Percentiles rank a stretch among this genome's conserved stretches.
These are phyloP conservation scores for Aphidoletes aphidimyza DNA, from an alignment of 2,888 invertebrate species.

Conservation along the genomic window DNA sequence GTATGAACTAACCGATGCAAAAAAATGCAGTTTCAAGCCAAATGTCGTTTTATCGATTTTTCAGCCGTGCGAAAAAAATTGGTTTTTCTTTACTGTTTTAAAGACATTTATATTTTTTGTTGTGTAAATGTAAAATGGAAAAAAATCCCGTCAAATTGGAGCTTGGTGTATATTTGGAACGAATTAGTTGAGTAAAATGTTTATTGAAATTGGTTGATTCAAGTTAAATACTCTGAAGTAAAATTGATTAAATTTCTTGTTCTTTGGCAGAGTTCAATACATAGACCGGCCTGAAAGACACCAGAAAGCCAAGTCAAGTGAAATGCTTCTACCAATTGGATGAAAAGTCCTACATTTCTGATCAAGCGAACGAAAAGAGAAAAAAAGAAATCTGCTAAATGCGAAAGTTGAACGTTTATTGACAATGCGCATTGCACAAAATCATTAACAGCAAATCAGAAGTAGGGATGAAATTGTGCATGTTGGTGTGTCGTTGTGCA, in stretches of 20 bases:
- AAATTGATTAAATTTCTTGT: background rate
- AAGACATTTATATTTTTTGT: background rate
- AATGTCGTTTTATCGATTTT: conserved; percentile 30
- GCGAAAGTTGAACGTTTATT: conserved; percentile 35
- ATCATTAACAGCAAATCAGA: conserved; percentile 16
- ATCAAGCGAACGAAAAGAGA: background rate
- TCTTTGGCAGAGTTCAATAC: conserved; percentile 22
- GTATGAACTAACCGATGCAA: background rate
- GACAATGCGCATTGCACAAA: conserved; percentile 54
- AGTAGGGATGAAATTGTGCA: conserved; percentile 11
- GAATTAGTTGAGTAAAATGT: background rate
- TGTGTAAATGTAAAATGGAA: conserved; percentile 47
- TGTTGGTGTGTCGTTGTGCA: background rate
- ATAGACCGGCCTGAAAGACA: conserved; percentile 58
- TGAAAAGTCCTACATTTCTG: conserved; percentile 44
- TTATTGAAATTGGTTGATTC: background rate
- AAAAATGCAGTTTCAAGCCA: conserved; percentile 14
- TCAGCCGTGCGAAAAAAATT: conserved; percentile 8
- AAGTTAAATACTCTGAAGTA: conserved; percentile 17
- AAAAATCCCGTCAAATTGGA: conserved; percentile 40
- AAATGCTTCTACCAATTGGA: background rate
- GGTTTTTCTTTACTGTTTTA: background rate
- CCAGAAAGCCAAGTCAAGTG: conserved; percentile 59
- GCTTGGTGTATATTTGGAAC: conserved; percentile 42
- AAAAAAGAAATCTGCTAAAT: background rate